phyloP scores from a whole-genome alignment of 2,888 invertebrate species.

The Stegana nigrithorax region DNA sequence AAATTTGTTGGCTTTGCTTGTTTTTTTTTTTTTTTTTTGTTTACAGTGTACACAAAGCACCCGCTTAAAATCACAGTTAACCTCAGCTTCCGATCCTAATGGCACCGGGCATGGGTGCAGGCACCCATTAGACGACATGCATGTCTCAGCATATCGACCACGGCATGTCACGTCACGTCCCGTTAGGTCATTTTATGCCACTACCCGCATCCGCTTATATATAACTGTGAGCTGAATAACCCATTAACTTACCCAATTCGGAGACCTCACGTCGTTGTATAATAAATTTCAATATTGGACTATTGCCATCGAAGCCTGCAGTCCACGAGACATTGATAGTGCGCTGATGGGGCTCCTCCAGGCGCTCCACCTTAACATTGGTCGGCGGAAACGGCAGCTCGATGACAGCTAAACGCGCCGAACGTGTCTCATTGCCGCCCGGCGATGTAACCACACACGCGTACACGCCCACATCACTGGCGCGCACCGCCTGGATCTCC shows the following conservation, averaged over 20 bases:
- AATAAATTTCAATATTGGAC: conserved; percentile 91
- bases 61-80: neutral
- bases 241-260: conserved; percentile 77
- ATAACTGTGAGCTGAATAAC: neutral
- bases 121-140: no score
- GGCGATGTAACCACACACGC: conserved; percentile 88
- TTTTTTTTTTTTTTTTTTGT: conserved; percentile 12
- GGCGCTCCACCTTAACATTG: conserved; percentile 81
- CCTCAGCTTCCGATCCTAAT: neutral
- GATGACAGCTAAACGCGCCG: conserved; percentile 87
- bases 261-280: conserved; percentile 92
- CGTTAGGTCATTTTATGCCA: neutral
- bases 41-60: no score
- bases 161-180: no score
- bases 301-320: conserved; percentile 97
- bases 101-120: no score
- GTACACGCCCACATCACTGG: conserved; percentile 94
- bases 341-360: conserved; percentile 77
- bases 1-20: conserved; percentile 1
- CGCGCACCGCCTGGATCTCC: conserved; percentile 88
- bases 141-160: neutral
- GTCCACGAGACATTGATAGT: conserved; percentile 95
- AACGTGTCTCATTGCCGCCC: conserved; percentile 92
- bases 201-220: neutral
- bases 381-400: conserved; percentile 95